Evolutionary conservation across 2,888 invertebrate species (phyloP).

Genomic region (Stenolophus ochropezus): DNA sequence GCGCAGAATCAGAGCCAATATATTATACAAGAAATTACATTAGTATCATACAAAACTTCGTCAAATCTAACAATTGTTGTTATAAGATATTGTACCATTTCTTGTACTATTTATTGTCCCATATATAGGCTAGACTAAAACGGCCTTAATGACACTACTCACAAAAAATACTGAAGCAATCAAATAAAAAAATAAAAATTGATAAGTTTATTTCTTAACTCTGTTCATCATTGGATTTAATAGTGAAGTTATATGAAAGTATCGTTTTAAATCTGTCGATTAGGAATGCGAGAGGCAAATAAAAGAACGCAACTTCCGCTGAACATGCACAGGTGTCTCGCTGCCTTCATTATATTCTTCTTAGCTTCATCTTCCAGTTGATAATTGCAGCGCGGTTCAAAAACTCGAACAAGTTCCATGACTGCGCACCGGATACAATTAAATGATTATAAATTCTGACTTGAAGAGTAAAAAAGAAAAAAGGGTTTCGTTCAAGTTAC

Average conservation of each 20-base stretch:
- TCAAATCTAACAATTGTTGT: too few relatives aligned
- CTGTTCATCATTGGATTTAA: too few relatives aligned
- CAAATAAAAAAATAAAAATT: too few relatives aligned
- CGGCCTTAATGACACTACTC: too few relatives aligned
- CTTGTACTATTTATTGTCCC: too few relatives aligned
- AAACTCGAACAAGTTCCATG: constrained; percentile 21
- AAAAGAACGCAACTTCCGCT: not conserved
- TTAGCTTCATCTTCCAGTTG: constrained; percentile 5
- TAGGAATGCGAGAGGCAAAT: constrained; percentile 4
- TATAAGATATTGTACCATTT: too few relatives aligned
- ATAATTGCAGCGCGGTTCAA: constrained; percentile 4
- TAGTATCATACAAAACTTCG: too few relatives aligned
- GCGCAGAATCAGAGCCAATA: too few relatives aligned
- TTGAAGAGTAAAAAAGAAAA: not conserved
- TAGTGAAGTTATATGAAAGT: not conserved
- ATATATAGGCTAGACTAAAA: too few relatives aligned
- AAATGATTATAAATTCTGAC: not conserved
- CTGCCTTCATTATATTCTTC: not conserved
- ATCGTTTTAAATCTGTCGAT: not conserved
- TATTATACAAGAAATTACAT: too few relatives aligned
- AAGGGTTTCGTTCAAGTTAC: not conserved
- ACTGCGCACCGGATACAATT: constrained; percentile 8
- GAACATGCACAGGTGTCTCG: not conserved
- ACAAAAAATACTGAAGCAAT: too few relatives aligned
- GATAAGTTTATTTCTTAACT: too few relatives aligned